Conservation (phyloP, 2,888 invertebrate species). For the Acleris literana region DNA sequence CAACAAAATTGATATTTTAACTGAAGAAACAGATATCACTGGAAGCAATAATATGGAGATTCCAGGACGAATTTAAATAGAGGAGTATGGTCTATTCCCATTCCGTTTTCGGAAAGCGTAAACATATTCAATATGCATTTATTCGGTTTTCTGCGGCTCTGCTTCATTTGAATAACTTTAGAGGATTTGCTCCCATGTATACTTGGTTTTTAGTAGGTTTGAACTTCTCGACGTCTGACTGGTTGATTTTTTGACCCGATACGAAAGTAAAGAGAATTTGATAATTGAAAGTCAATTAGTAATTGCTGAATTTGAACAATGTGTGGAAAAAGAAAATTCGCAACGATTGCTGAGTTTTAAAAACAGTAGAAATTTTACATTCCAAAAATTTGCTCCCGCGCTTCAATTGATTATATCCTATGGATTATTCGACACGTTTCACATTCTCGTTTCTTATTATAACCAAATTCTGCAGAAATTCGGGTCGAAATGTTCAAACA, state of each 20-base stretch:
- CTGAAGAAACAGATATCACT: conserved; percentile 29
- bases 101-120: conserved; percentile 72
- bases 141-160: conserved; percentile 68
- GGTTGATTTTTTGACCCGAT: conserved; percentile 10
- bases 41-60: conserved; percentile 76
- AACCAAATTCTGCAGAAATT: no score
- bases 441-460: no score
- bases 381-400: no score
- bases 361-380: no score
- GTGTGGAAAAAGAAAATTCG: no score
- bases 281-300: neutral
- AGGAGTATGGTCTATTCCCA: conserved; percentile 67
- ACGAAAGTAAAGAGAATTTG: neutral
- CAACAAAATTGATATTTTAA: conserved; percentile 24
- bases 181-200: conserved; percentile 36
- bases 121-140: conserved; percentile 82
- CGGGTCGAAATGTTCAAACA: no score
- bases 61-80: conserved; percentile 69
- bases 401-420: no score
- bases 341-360: no score
- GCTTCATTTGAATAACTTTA: conserved; percentile 75
- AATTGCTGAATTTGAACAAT: neutral
- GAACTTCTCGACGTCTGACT: conserved; percentile 24
- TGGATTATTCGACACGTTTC: neutral
- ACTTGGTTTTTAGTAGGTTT: conserved; percentile 25